Percentiles rank a stretch among this genome's conserved stretches.
phyloP scores from a whole-genome alignment of 2,888 invertebrate genomes.

The Nephrotoma flavescens region DNA sequence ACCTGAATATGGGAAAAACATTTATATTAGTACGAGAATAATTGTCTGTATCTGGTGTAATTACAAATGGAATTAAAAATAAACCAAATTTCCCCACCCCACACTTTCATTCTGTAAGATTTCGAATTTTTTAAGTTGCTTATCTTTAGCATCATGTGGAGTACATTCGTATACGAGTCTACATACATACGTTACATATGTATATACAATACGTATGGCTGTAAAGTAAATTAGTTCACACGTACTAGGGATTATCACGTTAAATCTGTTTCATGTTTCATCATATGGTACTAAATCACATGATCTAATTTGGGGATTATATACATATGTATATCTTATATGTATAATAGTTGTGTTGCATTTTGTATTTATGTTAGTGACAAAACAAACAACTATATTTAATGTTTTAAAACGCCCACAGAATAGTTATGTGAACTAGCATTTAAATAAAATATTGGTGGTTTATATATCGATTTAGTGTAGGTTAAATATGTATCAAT shows the following conservation, averaged over 20 bases:
- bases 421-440: not conserved
- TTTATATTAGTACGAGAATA: not conserved
- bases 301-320: not conserved
- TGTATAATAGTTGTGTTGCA: not conserved
- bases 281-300: not conserved
- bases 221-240: not conserved
- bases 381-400: not conserved
- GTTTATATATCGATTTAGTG: not conserved
- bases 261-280: not conserved
- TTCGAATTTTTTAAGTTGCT: not conserved
- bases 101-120: not conserved
- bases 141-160: not conserved
- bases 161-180: not conserved
- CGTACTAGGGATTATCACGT: not conserved
- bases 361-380: not conserved
- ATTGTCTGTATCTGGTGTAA: not conserved
- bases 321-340: not conserved
- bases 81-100: not conserved
- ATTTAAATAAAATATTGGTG: not conserved
- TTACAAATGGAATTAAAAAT: not conserved
- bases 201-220: not conserved
- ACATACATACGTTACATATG: no score
- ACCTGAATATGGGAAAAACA: not conserved
- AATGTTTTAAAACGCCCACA: not conserved
- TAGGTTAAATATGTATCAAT: not conserved